Percentiles rank a stretch among this genome's conserved stretches.
phyloP scores from a whole-genome alignment of 1,140 invertebrate genomes.

The Nebria ingens region DNA sequence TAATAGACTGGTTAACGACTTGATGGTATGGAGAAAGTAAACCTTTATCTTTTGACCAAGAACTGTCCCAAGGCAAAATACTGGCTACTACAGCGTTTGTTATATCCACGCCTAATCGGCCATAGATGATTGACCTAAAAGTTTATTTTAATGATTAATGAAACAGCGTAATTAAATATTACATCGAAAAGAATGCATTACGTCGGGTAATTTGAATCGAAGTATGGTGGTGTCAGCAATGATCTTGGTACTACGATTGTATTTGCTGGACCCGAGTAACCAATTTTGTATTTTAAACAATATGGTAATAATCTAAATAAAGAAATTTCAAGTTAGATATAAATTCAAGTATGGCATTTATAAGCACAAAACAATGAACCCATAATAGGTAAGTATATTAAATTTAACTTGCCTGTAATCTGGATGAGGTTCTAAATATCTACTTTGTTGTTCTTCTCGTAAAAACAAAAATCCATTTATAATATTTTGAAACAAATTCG shows the following conservation, averaged over 20 bases:
- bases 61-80: slow-evolving; percentile 33
- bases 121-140: slow-evolving; percentile 38
- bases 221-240: slow-evolving; percentile 32
- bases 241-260: slow-evolving; percentile 37
- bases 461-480: slow-evolving; percentile 34
- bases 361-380: too few species aligned
- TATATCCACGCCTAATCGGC: slow-evolving; percentile 38
- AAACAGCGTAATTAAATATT: slow-evolving; percentile 7
- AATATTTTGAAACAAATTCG: slow-evolving; percentile 41
- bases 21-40: slow-evolving; percentile 29
- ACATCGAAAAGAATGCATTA: too few species aligned
- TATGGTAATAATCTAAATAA: not conserved
- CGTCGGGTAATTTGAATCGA: slow-evolving; percentile 34
- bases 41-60: slow-evolving; percentile 35
- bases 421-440: slow-evolving; percentile 24
- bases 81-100: slow-evolving; percentile 33
- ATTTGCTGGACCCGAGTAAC: slow-evolving; percentile 36
- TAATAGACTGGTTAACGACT: slow-evolving; percentile 24
- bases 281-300: slow-evolving; percentile 21
- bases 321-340: not conserved
- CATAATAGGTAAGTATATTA: not conserved
- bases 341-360: not conserved
- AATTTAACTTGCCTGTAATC: slow-evolving; percentile 24
- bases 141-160: slow-evolving; percentile 14
- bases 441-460: slow-evolving; percentile 25